phyloP scores from a whole-genome alignment of 2,888 invertebrate genomes.

The Orchesellides sinensis region DNA sequence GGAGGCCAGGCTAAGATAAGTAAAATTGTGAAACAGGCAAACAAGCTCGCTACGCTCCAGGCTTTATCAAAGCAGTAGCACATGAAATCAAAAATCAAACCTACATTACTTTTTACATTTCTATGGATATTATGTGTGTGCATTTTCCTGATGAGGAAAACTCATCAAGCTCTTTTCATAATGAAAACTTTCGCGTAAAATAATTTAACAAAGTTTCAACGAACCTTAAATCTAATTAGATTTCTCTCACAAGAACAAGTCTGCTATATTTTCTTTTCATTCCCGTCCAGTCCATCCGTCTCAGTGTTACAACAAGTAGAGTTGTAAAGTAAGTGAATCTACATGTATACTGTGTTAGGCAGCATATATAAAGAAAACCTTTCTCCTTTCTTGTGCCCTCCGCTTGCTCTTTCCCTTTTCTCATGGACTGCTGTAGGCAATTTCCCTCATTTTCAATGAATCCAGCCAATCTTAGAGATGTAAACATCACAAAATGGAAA shows the following conservation, averaged over 20 bases:
- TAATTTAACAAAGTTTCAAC: conserved; percentile 75
- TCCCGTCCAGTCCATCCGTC: conserved; percentile 51
- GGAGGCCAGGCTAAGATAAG: conserved; percentile 34
- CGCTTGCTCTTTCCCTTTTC: conserved; percentile 51
- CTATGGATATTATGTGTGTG: conserved; percentile 66
- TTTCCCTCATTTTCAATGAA: conserved; percentile 74
- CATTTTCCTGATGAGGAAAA: conserved; percentile 75
- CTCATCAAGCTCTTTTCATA: conserved; percentile 75
- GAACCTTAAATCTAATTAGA: conserved; percentile 75
- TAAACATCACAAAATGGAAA: conserved; percentile 69
- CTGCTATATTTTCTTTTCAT: conserved; percentile 45
- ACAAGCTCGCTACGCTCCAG: conserved; percentile 2
- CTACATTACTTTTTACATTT: conserved; percentile 63
- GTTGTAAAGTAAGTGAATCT: no score
- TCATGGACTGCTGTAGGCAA: conserved; percentile 60
- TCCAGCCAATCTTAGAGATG: conserved; percentile 72
- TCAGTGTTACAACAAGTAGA: conserved; percentile 33
- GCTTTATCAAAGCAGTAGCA: conserved; percentile 10
- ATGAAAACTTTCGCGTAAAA: conserved; percentile 75
- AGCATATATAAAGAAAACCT: conserved; percentile 50
- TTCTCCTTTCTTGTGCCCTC: conserved; percentile 50
- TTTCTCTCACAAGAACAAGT: conserved; percentile 73
- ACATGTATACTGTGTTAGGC: conserved; percentile 51
- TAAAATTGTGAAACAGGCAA: conserved; percentile 2
- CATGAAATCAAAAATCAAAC: conserved; percentile 61